Conservation (phyloP, 1,140 invertebrate genomes). For the Daktulosphaira vitifoliae region DNA sequence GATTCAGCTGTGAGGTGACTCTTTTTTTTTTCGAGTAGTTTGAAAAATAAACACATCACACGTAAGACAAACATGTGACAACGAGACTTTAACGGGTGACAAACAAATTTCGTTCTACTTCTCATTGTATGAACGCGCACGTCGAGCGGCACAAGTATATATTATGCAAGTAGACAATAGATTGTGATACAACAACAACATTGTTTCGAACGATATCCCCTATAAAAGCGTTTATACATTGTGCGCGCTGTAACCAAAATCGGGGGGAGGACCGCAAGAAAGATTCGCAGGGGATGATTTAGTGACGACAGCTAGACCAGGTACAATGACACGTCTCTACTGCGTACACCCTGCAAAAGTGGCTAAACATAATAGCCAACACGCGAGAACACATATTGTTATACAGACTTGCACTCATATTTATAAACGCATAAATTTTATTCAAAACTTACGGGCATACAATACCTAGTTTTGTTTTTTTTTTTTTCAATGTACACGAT, state of each 20-base stretch:
- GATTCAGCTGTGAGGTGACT: too few relatives aligned
- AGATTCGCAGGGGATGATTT: conserved; percentile 25
- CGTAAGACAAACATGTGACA: conserved; percentile 27
- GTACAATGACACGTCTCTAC: too few relatives aligned
- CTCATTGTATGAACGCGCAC: neutral
- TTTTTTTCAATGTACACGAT: too few relatives aligned
- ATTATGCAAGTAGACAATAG: too few relatives aligned
- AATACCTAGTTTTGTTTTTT: neutral
- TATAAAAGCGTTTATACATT: neutral
- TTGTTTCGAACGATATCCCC: conserved; percentile 11
- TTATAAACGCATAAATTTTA: conserved; percentile 22
- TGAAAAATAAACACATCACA: neutral
- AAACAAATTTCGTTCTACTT: conserved; percentile 27
- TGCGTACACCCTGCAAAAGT: too few relatives aligned
- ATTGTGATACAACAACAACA: conserved; percentile 12
- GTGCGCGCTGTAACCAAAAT: neutral
- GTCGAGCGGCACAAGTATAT: too few relatives aligned
- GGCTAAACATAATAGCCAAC: too few relatives aligned
- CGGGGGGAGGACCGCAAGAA: conserved; percentile 1
- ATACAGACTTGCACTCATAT: neutral
- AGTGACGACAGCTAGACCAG: conserved; percentile 20
- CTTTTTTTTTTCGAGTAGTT: too few relatives aligned
- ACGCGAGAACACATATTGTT: too few relatives aligned
- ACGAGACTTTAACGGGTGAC: conserved; percentile 11
- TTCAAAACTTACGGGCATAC: neutral